Evolutionary conservation across 2,797 vertebrate species (phyloP), one percentile per base, ranked within the genome.

Genomic region (Glossophaga mutica): DNA sequence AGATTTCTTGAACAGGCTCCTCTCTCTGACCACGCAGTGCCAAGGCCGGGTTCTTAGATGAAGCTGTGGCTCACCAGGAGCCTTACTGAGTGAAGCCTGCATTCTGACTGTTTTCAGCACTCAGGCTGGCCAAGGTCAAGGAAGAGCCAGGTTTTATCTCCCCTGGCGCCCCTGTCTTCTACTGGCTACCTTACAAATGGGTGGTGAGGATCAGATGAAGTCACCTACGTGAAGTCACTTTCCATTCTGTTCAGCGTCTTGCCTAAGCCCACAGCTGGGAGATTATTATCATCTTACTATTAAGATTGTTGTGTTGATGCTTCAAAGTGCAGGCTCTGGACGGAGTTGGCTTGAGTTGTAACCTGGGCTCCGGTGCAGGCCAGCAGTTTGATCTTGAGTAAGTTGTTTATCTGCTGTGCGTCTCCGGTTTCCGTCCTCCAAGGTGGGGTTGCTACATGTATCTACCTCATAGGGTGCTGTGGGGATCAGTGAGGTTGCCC

Each of bases 121-220:
- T n/a, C 1, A 0, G 14, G 14, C 39, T 42, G 14, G 18, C 9
- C 21, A 62, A 87, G 26, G 37, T 26, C 16, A 55, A 48, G 26
- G 46, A 57, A 74, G 55, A 62, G 19, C 50, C n/a, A 32, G 16
- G 42, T 12, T 57, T 83, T 67, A 0, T 26, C 55, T 59, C 14
- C 29, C 34, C 14, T 0, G 0, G 48, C 1, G 1, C 10, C 9
- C 44, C 42, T 2, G 2, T n/a, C 7, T 39, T 37, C 79, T 55
- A 10, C n/a, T 52, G 57, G 21, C 39, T 62, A 10, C 95, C 37
- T 52, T 68, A 26, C 19, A 29, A 73, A 82, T 2, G 26, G 12
- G 32, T 48, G 24, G 18, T 4, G 12, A 76, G 57, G 15, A 34
- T 11, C 19, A 3, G 39, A 57, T 4, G 46, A 34, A 52, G 39